phyloP scores from a whole-genome alignment of 2,888 invertebrate species.

The Mechanitis mazaeus region DNA sequence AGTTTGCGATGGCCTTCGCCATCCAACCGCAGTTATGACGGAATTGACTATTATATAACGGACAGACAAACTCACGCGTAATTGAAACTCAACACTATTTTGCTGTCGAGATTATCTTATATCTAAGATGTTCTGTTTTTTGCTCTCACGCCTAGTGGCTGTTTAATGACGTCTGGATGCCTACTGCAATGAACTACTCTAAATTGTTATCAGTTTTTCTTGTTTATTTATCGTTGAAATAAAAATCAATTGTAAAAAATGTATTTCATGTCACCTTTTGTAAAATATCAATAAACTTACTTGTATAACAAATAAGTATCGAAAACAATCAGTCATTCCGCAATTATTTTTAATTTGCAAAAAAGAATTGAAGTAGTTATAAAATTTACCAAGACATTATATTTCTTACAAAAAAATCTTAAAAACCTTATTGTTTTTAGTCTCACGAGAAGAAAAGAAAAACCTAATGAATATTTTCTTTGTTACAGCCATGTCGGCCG shows the following conservation, averaged over 20 bases:
- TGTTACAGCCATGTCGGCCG: slow-evolving; percentile 80
- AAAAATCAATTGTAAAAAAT: neutral
- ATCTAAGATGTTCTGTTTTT: slow-evolving; percentile 3
- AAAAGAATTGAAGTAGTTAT: too few species aligned
- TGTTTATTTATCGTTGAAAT: neutral
- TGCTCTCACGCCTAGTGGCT: neutral
- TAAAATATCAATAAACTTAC: too few species aligned
- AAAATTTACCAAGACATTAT: too few species aligned
- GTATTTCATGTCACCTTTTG: neutral
- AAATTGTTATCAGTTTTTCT: too few species aligned
- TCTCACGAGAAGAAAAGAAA: neutral
- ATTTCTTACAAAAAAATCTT: neutral
- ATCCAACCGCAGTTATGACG: slow-evolving; percentile 29
- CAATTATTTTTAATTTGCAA: neutral
- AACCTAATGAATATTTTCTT: slow-evolving; percentile 35
- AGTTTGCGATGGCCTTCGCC: slow-evolving; percentile 34
- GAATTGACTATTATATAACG: slow-evolving; percentile 35
- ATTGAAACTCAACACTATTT: slow-evolving; percentile 18
- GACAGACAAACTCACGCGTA: slow-evolving; percentile 23
- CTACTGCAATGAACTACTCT: too few species aligned
- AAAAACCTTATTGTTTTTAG: neutral
- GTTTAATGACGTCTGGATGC: neutral
- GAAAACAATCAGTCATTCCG: too few species aligned
- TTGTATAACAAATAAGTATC: too few species aligned
- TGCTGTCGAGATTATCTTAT: slow-evolving; percentile 2